These are phyloP conservation scores for Lonchura striata DNA, from an alignment of 2,113 vertebrate genomes.

Conservation along the genomic window DNA sequence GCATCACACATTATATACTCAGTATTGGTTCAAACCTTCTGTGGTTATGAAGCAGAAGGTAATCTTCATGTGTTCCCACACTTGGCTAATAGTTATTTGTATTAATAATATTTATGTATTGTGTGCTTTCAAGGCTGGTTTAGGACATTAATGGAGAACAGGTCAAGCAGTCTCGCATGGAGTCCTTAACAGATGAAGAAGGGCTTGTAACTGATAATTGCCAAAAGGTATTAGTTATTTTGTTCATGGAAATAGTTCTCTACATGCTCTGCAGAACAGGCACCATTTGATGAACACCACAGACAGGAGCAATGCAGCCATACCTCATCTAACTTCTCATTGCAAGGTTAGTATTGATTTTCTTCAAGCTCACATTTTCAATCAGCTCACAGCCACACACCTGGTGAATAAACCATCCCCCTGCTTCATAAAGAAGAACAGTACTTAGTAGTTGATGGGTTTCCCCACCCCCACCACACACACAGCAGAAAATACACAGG, in stretches of 20 bases:
- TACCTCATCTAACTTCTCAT: not conserved
- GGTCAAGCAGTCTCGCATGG: not conserved
- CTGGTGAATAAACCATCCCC: not conserved
- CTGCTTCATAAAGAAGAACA: not conserved
- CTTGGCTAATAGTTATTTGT: not conserved
- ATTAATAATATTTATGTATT: not conserved
- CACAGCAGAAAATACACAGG: not conserved
- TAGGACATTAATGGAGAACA: not conserved
- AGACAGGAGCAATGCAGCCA: not conserved
- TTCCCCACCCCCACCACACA: too few relatives aligned
- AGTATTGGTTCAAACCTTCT: not conserved
- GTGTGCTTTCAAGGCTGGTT: not conserved
- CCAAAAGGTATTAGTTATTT: not conserved
- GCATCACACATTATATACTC: not conserved
- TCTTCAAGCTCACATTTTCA: not conserved
- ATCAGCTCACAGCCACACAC: not conserved
- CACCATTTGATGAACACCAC: not conserved
- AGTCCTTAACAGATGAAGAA: not conserved
- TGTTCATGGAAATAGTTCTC: not conserved
- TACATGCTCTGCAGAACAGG: not conserved
- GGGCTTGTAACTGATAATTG: not conserved
- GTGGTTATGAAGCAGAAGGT: not conserved
- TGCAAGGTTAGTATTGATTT: slow-evolving; percentile 43
- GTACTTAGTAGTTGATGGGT: not conserved
- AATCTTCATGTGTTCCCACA: not conserved